phyloP scores from a whole-genome alignment of 2,888 invertebrate species.

The Sarcophaga variegata region DNA sequence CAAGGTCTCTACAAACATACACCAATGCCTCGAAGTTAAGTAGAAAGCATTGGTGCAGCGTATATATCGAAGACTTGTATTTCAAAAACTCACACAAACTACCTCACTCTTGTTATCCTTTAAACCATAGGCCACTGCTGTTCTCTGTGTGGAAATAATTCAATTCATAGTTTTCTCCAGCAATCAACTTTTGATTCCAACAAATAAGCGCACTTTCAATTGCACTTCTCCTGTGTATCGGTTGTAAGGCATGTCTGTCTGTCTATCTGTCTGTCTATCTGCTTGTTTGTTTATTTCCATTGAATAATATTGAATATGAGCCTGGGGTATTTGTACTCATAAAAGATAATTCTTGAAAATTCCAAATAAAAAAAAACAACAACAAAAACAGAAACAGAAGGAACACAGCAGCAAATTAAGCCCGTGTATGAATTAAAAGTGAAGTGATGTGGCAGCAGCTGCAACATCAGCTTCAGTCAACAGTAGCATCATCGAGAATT shows the following conservation, averaged over 20 bases:
- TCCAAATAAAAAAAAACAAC: slow-evolving; percentile 24
- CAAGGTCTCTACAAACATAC: too few species aligned
- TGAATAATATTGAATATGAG: slow-evolving; percentile 67
- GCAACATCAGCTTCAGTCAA: slow-evolving; percentile 13
- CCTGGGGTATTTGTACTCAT: slow-evolving; percentile 51
- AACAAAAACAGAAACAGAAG: slow-evolving; percentile 11
- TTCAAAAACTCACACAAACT: too few species aligned
- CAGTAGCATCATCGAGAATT: background rate
- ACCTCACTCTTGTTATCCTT: too few species aligned
- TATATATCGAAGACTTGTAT: too few species aligned
- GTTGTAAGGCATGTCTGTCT: slow-evolving; percentile 25
- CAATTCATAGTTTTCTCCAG: too few species aligned
- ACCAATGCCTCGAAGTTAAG: too few species aligned
- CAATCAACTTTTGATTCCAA: slow-evolving; percentile 32
- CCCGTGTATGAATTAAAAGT: slow-evolving; percentile 48
- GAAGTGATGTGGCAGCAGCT: slow-evolving; percentile 37
- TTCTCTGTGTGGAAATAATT: too few species aligned
- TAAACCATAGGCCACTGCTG: too few species aligned
- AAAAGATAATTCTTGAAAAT: slow-evolving; percentile 45
- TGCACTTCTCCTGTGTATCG: slow-evolving; percentile 44
- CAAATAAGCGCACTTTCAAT: slow-evolving; percentile 50
- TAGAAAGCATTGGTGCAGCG: too few species aligned
- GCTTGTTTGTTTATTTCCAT: slow-evolving; percentile 39
- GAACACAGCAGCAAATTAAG: slow-evolving; percentile 11
- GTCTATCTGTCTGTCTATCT: background rate